Evolutionary conservation across 1,140 invertebrate genomes (phyloP).

Genomic region (Drosophila eugracilis): DNA sequence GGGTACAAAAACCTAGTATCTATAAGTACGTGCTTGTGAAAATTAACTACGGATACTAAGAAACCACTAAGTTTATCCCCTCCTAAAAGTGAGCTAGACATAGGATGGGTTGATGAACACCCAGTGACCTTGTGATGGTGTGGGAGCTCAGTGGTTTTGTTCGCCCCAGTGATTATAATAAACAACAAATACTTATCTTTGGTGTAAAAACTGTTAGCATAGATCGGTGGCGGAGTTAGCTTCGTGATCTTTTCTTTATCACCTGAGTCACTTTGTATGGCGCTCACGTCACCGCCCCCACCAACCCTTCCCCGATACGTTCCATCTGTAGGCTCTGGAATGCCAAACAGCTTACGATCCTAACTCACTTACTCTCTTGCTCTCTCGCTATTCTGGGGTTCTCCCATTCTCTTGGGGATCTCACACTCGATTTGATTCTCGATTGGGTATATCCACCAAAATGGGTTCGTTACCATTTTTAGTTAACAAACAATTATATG

Average conservation of each 20-base stretch:
- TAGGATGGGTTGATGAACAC: neutral
- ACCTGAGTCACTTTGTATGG: slow-evolving; percentile 78
- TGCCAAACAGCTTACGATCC: slow-evolving; percentile 49
- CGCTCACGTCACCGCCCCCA: slow-evolving; percentile 61
- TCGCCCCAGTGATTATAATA: slow-evolving; percentile 30
- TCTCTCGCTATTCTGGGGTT: slow-evolving; percentile 8
- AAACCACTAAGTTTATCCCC: slow-evolving; percentile 18
- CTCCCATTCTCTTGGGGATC: slow-evolving; percentile 2
- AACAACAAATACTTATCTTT: slow-evolving; percentile 37
- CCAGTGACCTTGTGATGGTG: slow-evolving; percentile 52
- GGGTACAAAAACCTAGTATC: slow-evolving; percentile 46
- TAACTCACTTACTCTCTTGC: slow-evolving; percentile 15
- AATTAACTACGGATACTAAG: slow-evolving; percentile 12
- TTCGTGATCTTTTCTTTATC: slow-evolving; percentile 70
- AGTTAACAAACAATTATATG: slow-evolving; percentile 72
- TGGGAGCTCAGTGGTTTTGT: slow-evolving; percentile 17
- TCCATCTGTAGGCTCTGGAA: slow-evolving; percentile 50
- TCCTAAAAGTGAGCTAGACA: slow-evolving; percentile 22
- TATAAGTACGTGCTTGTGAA: slow-evolving; percentile 70
- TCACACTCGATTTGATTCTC: slow-evolving; percentile 14
- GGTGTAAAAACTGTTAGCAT: slow-evolving; percentile 67
- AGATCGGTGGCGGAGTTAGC: slow-evolving; percentile 23
- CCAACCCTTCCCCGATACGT: slow-evolving; percentile 1
- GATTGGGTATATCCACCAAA: slow-evolving; percentile 27
- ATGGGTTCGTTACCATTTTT: slow-evolving; percentile 68